Evolutionary conservation across 1,140 invertebrate genomes (phyloP).

Genomic region (Heterodera carotae): DNA sequence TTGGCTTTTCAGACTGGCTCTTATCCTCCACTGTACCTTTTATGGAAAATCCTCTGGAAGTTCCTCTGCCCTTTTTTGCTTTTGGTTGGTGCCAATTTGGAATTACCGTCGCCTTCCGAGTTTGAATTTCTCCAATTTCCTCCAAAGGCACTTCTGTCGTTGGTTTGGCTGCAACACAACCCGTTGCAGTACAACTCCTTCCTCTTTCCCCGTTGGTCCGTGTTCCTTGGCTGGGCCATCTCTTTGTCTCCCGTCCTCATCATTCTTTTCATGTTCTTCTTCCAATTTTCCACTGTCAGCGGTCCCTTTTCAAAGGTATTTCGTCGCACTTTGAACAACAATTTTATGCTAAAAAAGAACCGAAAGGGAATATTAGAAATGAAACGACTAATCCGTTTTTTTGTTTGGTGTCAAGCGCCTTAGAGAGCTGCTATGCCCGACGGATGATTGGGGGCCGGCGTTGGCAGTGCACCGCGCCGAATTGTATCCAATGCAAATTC

Average conservation of each 20-base stretch:
- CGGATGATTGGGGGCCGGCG: slow-evolving; percentile 65
- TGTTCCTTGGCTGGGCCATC: slow-evolving; percentile 58
- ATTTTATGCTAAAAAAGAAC: slow-evolving; percentile 40
- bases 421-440: slow-evolving; percentile 54
- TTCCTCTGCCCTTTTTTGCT: slow-evolving; percentile 62
- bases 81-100: slow-evolving; percentile 37
- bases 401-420: slow-evolving; percentile 44
- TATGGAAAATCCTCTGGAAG: slow-evolving; percentile 64
- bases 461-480: slow-evolving; percentile 62
- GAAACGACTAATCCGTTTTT: too few species aligned
- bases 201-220: slow-evolving; percentile 57
- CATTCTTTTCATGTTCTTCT: slow-evolving; percentile 47
- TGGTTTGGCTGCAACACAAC: slow-evolving; percentile 59
- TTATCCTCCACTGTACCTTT: slow-evolving; percentile 59
- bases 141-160: slow-evolving; percentile 57
- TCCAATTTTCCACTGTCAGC: slow-evolving; percentile 33
- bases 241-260: slow-evolving; percentile 53
- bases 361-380: too few species aligned
- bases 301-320: slow-evolving; percentile 24
- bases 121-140: slow-evolving; percentile 15
- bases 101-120: too few species aligned
- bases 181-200: slow-evolving; percentile 54
- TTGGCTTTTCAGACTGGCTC: slow-evolving; percentile 36
- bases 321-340: neutral
- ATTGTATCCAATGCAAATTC: slow-evolving; percentile 63